Evolutionary conservation across 2,113 vertebrate species (phyloP).

Genomic region (Syngnathoides biaculeatus): DNA sequence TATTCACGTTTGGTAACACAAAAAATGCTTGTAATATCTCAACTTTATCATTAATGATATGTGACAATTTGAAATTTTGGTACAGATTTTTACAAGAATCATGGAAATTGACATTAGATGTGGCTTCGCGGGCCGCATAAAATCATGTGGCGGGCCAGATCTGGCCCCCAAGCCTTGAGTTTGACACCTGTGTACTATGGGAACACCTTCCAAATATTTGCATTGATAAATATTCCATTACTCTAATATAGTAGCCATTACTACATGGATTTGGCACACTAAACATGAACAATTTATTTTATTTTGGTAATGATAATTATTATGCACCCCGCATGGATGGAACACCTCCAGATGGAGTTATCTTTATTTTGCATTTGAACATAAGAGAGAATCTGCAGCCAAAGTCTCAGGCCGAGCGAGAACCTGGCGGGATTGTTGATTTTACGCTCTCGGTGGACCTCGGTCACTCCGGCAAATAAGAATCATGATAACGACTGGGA

Average conservation of each 20-base stretch:
- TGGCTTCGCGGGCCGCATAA: no score
- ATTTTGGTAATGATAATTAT: neutral
- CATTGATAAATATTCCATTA: neutral
- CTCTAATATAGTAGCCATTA: no score
- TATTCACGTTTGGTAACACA: no score
- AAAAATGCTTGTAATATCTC: no score
- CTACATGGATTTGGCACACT: neutral
- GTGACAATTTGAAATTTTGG: no score
- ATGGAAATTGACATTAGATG: no score
- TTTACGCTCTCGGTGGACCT: conserved; percentile 1
- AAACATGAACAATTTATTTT: neutral
- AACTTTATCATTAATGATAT: no score
- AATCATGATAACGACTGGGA: neutral
- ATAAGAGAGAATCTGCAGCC: neutral
- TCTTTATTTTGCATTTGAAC: neutral
- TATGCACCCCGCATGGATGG: conserved; percentile 10
- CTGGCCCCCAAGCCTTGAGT: no score
- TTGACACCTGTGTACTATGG: no score
- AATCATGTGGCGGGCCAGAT: no score
- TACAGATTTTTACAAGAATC: no score
- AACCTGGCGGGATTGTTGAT: conserved; percentile 18
- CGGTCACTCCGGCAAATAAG: neutral
- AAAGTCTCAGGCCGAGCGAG: conserved; percentile 15
- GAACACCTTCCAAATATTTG: neutral
- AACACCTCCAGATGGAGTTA: conserved; percentile 16